Evolutionary conservation across 1,140 invertebrate genomes (phyloP).

Genomic region (Alviniconcha marisindica): DNA sequence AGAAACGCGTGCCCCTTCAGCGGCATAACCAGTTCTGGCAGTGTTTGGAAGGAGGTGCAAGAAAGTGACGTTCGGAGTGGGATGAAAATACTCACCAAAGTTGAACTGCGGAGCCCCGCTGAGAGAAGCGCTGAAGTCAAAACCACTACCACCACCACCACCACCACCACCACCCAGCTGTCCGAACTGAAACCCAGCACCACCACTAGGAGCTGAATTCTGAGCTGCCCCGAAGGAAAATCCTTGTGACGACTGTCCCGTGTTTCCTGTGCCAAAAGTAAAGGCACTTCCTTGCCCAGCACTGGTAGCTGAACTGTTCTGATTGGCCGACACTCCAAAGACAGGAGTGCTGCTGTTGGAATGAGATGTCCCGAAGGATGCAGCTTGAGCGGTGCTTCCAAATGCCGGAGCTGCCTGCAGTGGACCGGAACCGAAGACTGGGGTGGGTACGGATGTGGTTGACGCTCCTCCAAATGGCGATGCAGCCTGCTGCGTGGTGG

Average conservation of each 20-base stretch:
- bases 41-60: no score
- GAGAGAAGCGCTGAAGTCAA: constrained; percentile 7
- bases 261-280: neutral
- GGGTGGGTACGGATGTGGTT: neutral
- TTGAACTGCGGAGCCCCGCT: constrained; percentile 3
- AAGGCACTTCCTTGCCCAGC: neutral
- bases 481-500: neutral
- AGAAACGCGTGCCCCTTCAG: no score
- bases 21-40: no score
- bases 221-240: neutral
- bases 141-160: neutral
- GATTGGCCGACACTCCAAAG: neutral
- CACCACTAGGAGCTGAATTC: neutral
- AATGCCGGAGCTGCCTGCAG: neutral
- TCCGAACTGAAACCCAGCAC: constrained; percentile 14
- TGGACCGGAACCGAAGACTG: constrained; percentile 21
- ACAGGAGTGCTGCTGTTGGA: neutral
- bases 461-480: neutral
- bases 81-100: constrained; percentile 29
- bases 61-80: no score
- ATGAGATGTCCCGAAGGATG: neutral
- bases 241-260: neutral
- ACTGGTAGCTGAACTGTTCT: neutral
- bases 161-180: neutral
- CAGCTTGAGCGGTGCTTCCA: neutral